phyloP scores from a whole-genome alignment of 1,140 invertebrate species.

The Leptinotarsa undecemlineata region DNA sequence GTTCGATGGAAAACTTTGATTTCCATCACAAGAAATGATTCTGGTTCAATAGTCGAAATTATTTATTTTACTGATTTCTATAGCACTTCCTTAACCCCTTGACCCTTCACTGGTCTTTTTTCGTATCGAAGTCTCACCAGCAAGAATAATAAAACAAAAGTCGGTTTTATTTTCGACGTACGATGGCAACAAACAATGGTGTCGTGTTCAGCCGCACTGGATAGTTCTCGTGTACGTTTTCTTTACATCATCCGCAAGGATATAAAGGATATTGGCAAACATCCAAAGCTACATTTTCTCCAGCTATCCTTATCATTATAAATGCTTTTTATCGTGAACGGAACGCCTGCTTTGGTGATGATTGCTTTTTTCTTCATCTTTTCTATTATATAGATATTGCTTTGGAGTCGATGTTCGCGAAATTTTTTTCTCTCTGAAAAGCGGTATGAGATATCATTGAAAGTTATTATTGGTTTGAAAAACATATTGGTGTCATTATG shows the following conservation, averaged over 20 bases:
- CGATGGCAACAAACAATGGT: background rate
- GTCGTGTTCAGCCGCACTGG: constrained; percentile 1
- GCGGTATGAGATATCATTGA: too few species aligned
- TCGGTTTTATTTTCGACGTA: background rate
- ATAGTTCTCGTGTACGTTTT: constrained; percentile 2
- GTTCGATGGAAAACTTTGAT: too few species aligned
- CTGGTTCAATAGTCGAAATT: too few species aligned
- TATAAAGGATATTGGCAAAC: background rate
- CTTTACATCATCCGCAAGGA: background rate
- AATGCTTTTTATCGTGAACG: background rate
- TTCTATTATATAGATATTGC: background rate
- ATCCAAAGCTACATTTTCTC: constrained; percentile 3
- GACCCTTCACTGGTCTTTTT: background rate
- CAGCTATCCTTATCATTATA: constrained; percentile 3
- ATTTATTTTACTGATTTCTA: too few species aligned
- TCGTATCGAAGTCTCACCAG: background rate
- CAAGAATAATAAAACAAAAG: background rate
- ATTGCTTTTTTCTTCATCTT: constrained; percentile 1
- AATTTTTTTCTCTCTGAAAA: background rate
- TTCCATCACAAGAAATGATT: too few species aligned
- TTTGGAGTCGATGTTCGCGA: background rate
- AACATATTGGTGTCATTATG: too few species aligned
- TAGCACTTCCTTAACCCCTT: background rate
- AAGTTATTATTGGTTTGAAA: too few species aligned
- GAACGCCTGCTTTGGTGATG: background rate